These are phyloP conservation scores for Rhogogaster chlorosoma DNA, from an alignment of 2,888 invertebrate genomes.

Conservation along the genomic window DNA sequence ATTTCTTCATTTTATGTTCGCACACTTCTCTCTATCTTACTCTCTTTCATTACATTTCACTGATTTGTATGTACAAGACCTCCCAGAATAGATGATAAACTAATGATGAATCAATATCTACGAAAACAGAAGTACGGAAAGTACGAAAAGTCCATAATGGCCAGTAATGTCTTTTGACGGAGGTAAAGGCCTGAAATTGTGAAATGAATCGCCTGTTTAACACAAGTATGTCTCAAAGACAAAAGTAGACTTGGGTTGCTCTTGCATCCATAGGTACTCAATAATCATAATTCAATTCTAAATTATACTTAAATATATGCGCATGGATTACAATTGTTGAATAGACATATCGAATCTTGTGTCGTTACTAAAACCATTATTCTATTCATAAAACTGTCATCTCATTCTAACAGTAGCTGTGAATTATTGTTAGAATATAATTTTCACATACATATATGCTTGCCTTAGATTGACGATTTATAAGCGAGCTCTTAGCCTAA, in stretches of 20 bases:
- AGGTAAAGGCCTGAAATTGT: not conserved
- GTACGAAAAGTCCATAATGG: not conserved
- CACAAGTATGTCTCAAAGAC: not conserved
- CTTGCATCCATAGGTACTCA: not conserved
- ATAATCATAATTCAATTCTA: not conserved
- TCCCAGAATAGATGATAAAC: not conserved
- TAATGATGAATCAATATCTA: not conserved
- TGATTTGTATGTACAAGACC: no score
- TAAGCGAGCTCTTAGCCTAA: not conserved
- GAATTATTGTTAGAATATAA: not conserved
- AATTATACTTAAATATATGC: not conserved
- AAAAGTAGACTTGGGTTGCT: not conserved
- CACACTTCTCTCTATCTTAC: not conserved
- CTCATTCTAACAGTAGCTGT: slow-evolving; percentile 53
- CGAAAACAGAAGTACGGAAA: not conserved
- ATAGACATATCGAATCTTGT: not conserved
- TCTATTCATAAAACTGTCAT: slow-evolving; percentile 48
- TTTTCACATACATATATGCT: not conserved
- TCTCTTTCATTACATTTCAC: not conserved
- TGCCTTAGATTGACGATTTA: not conserved
- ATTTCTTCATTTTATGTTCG: not conserved
- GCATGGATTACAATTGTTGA: not conserved
- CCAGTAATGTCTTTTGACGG: no score
- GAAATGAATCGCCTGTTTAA: not conserved
- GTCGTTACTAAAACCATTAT: not conserved